phyloP scores from a whole-genome alignment of 2,113 vertebrate species.

The Megaceryle maxima region DNA sequence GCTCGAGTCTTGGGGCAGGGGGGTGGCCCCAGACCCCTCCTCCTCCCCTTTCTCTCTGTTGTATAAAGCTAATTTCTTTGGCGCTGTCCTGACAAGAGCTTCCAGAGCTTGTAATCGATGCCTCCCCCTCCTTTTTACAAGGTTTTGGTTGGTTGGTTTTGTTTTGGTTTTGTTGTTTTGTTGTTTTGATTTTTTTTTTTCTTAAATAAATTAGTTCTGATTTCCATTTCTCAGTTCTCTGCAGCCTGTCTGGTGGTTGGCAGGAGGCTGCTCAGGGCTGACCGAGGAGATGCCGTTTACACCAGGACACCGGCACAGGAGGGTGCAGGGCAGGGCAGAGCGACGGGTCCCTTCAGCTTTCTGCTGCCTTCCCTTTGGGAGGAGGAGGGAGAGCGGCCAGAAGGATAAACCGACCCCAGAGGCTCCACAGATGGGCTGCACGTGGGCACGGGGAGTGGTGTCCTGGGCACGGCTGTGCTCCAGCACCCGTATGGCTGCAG shows the following conservation, averaged over 20 bases:
- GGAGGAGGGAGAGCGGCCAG: background rate
- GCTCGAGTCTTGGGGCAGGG: background rate
- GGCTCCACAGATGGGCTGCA: background rate
- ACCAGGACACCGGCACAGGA: background rate
- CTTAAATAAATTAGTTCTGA: conserved; percentile 74
- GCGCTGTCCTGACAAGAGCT: conserved; percentile 61
- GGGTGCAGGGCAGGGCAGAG: background rate
- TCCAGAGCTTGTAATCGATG: conserved; percentile 69
- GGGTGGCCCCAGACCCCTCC: background rate
- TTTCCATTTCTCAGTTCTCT: background rate
- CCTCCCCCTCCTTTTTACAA: conserved; percentile 18
- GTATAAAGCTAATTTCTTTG: conserved; percentile 22
- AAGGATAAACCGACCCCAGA: background rate
- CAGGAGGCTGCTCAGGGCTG: background rate
- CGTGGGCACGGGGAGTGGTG: background rate
- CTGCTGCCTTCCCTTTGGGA: background rate
- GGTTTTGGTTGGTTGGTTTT: background rate
- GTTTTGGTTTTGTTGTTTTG: background rate
- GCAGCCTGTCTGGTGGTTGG: background rate
- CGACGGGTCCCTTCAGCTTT: background rate
- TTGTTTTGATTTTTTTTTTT: background rate
- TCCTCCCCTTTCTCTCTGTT: background rate
- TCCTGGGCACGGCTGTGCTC: accelerated
- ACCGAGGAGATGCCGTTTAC: background rate
- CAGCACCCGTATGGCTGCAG: background rate